Conservation (phyloP, 2,888 invertebrate genomes). For the Diogma glabrata region DNA sequence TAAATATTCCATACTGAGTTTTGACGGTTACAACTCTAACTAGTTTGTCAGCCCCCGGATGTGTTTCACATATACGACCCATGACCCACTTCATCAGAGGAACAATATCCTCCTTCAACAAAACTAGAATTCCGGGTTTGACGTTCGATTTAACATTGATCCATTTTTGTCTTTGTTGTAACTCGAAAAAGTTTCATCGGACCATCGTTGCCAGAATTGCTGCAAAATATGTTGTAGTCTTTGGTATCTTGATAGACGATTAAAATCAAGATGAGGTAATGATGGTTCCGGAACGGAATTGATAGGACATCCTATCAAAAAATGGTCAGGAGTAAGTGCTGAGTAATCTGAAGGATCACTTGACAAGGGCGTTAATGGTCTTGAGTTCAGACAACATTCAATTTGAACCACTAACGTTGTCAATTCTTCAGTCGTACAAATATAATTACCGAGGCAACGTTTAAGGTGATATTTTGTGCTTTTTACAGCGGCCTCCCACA, state of each 20-base stretch:
- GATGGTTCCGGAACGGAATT: neutral
- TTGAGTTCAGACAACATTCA: no score
- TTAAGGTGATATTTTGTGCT: neutral
- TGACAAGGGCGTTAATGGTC: no score
- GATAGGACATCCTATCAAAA: neutral
- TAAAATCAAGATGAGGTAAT: neutral
- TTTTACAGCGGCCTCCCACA: no score
- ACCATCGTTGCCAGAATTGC: neutral
- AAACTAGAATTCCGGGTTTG: no score
- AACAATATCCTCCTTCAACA: neutral
- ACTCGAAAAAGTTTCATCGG: neutral
- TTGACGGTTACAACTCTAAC: no score
- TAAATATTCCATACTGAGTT: no score
- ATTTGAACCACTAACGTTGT: no score
- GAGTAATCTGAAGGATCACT: neutral
- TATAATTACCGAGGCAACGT: neutral
- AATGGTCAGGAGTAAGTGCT: neutral
- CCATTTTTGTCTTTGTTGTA: neutral
- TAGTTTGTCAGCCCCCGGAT: no score
- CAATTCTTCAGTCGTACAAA: no score
- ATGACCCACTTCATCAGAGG: no score
- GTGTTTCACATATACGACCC: neutral
- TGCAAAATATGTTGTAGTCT: neutral
- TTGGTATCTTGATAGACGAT: neutral
- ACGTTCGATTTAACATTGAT: no score